Percentiles rank a stretch among this genome's conserved stretches.
Conservation (phyloP, 1,140 invertebrate genomes). For the Ladona fulva region DNA sequence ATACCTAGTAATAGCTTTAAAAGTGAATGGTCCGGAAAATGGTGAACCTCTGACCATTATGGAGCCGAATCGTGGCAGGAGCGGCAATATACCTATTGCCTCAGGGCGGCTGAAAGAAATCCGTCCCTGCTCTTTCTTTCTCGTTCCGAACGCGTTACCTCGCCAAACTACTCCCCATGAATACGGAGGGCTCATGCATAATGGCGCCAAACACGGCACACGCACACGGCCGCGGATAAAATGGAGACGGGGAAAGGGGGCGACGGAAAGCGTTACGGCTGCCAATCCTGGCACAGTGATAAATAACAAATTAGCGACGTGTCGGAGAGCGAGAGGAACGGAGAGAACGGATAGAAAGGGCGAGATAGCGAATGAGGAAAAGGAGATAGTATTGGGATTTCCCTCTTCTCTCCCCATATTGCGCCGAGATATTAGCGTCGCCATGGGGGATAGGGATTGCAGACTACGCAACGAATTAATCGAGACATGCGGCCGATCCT, state of each 20-base stretch:
- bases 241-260: not conserved
- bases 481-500: not conserved
- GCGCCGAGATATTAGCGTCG: not conserved
- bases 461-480: not conserved
- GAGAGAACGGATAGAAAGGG: not conserved
- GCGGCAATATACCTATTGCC: too few relatives aligned
- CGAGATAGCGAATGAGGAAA: not conserved
- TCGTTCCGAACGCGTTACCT: not conserved
- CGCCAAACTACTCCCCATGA: not conserved
- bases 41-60: too few relatives aligned
- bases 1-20: too few relatives aligned
- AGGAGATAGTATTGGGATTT: not conserved
- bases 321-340: not conserved
- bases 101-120: too few relatives aligned
- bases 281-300: not conserved
- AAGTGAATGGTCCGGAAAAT: too few relatives aligned
- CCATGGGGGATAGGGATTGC: not conserved
- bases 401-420: not conserved
- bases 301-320: not conserved
- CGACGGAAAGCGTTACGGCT: not conserved
- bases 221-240: not conserved
- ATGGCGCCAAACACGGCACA: not conserved
- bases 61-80: too few relatives aligned
- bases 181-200: constrained; percentile 4
- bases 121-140: not conserved